Evolutionary conservation across 1,140 invertebrate species (phyloP).

Genomic region (Calliopsis andreniformis): DNA sequence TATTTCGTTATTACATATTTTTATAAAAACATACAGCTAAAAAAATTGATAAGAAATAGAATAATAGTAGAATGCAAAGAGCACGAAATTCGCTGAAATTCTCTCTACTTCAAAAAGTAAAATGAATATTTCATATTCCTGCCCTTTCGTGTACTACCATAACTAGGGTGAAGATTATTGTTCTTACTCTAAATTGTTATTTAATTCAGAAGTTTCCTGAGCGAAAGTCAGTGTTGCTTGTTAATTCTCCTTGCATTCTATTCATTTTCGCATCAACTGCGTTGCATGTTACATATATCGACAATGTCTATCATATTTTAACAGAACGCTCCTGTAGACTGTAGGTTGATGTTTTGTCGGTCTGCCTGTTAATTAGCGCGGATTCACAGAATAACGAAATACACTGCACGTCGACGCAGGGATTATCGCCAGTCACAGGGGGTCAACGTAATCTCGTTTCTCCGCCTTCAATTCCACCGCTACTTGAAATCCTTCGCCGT

Average conservation of each 20-base stretch:
- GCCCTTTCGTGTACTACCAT: too few relatives aligned
- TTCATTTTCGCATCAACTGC: neutral
- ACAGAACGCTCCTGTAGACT: neutral
- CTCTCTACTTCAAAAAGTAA: too few relatives aligned
- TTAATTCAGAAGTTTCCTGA: neutral
- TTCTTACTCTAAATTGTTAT: neutral
- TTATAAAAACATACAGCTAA: too few relatives aligned
- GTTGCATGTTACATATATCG: neutral
- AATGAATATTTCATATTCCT: too few relatives aligned
- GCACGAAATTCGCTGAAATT: too few relatives aligned
- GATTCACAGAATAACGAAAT: neutral
- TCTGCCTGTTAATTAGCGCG: slow-evolving; percentile 4
- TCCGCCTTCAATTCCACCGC: neutral
- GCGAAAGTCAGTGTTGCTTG: neutral
- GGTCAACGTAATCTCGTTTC: slow-evolving; percentile 2
- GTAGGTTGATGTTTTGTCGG: neutral
- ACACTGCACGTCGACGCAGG: neutral
- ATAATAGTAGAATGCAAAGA: too few relatives aligned
- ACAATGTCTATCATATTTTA: neutral
- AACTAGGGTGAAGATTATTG: neutral
- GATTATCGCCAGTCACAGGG: slow-evolving; percentile 4
- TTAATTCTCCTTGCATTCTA: neutral
- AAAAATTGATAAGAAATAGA: too few relatives aligned
- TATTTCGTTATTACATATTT: too few relatives aligned
- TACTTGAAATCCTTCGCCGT: slow-evolving; percentile 15